These are phyloP conservation scores for Cartodere bifasciata DNA, from an alignment of 2,888 invertebrate species.

Conservation along the genomic window DNA sequence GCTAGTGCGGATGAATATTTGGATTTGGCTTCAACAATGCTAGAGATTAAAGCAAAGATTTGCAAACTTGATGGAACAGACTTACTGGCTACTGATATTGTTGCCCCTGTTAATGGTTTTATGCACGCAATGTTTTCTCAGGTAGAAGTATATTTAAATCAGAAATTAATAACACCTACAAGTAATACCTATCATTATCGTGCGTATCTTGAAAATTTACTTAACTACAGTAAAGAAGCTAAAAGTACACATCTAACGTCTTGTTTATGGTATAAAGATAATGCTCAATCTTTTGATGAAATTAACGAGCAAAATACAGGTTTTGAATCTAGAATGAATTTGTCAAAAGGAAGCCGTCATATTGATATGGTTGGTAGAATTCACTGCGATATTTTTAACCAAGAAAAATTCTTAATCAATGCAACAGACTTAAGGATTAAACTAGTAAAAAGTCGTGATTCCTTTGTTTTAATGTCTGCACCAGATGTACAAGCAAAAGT, in stretches of 20 bases:
- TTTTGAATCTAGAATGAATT: neutral
- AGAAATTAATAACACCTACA: conserved; percentile 18
- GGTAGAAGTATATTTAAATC: conserved; percentile 19
- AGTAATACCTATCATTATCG: conserved; percentile 20
- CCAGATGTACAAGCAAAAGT: neutral
- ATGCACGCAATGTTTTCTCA: conserved; percentile 18
- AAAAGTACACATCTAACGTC: conserved; percentile 16
- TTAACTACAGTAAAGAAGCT: conserved; percentile 15
- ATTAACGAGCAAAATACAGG: neutral
- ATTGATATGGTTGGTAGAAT: neutral
- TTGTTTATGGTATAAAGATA: conserved; percentile 14
- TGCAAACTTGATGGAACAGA: conserved; percentile 7
- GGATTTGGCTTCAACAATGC: conserved; percentile 17
- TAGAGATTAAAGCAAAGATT: conserved; percentile 14
- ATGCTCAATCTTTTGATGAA: conserved; percentile 10
- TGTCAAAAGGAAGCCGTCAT: neutral
- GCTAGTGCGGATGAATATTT: conserved; percentile 19
- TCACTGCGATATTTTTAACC: neutral
- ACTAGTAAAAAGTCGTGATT: neutral
- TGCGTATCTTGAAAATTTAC: conserved; percentile 18
- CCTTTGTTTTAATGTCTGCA: neutral
- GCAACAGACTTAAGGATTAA: neutral
- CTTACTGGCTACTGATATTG: conserved; percentile 2
- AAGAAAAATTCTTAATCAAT: neutral
- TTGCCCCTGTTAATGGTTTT: conserved; percentile 17